A percentile compares a stretch with the other conserved stretches of the same genome.
Conservation (phyloP, 1,140 invertebrate genomes). For the Heliconius nattereri region DNA sequence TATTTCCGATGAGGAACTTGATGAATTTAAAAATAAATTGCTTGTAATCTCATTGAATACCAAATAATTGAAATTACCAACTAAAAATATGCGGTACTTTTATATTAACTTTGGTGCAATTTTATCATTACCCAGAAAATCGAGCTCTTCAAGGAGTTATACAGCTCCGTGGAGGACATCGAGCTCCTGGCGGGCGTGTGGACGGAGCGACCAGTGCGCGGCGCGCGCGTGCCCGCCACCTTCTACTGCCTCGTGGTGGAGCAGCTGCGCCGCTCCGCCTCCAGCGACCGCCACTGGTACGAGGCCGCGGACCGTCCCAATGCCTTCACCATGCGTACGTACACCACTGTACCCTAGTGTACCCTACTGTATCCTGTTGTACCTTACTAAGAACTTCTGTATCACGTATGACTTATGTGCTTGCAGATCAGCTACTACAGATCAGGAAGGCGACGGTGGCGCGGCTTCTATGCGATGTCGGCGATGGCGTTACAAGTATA, state of each 20-base stretch:
- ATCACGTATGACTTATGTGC: not conserved
- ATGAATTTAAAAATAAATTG: too few species aligned
- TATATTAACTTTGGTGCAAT: not conserved
- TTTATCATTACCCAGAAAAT: conserved; percentile 48
- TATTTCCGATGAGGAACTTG: too few species aligned
- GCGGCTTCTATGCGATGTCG: conserved; percentile 93
- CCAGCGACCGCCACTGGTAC: conserved; percentile 63
- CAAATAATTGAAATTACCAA: too few species aligned
- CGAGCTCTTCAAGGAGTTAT: conserved; percentile 57
- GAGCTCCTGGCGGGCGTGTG: conserved; percentile 62
- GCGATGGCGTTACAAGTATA: conserved; percentile 79
- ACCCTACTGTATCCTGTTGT: not conserved
- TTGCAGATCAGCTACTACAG: conserved; percentile 90
- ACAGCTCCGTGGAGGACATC: conserved; percentile 58
- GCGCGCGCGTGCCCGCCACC: conserved; percentile 48
- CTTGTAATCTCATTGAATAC: too few species aligned
- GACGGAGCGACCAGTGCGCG: conserved; percentile 48
- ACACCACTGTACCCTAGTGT: conserved; percentile 34
- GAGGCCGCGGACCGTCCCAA: conserved; percentile 55
- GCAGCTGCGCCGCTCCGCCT: conserved; percentile 45
- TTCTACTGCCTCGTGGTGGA: conserved; percentile 52
- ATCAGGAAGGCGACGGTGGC: conserved; percentile 92
- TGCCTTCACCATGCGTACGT: conserved; percentile 49
- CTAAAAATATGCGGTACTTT: too few species aligned
- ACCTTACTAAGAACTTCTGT: not conserved